phyloP scores from a whole-genome alignment of 2,797 vertebrate species.

The Trachops cirrhosus region DNA sequence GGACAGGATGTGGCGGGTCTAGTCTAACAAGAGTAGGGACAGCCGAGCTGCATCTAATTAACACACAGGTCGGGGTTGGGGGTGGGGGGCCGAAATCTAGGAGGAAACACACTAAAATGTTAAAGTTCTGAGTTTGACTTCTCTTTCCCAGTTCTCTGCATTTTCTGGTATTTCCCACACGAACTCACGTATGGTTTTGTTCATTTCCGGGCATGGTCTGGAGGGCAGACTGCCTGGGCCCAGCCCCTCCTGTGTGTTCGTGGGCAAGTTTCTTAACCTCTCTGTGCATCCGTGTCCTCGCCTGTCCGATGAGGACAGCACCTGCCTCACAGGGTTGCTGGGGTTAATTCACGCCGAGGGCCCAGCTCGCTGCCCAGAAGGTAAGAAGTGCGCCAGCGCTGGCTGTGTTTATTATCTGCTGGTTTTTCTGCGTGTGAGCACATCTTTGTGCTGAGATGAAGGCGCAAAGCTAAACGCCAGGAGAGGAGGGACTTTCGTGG shows the following conservation, averaged over 20 bases:
- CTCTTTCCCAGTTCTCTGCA: background rate
- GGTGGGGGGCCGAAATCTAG: background rate
- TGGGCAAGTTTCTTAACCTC: background rate
- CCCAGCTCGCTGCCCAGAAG: background rate
- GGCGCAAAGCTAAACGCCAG: background rate
- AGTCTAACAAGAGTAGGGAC: accelerated
- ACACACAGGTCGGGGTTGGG: accelerated
- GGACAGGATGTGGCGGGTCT: accelerated
- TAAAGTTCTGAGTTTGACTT: background rate
- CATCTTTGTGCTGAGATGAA: background rate
- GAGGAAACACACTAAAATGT: background rate
- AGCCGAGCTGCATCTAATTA: accelerated
- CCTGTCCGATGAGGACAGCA: background rate
- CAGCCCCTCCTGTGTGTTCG: background rate
- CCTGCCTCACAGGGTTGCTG: background rate
- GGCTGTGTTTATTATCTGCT: background rate
- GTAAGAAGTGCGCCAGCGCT: background rate
- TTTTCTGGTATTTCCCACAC: background rate
- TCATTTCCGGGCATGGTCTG: background rate
- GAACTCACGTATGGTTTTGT: background rate
- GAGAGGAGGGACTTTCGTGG: background rate
- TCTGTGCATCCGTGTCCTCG: background rate
- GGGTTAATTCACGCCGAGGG: background rate
- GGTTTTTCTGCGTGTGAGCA: background rate
- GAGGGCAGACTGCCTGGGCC: background rate